Conservation (phyloP, 2,113 vertebrate genomes). For the Psophia crepitans region DNA sequence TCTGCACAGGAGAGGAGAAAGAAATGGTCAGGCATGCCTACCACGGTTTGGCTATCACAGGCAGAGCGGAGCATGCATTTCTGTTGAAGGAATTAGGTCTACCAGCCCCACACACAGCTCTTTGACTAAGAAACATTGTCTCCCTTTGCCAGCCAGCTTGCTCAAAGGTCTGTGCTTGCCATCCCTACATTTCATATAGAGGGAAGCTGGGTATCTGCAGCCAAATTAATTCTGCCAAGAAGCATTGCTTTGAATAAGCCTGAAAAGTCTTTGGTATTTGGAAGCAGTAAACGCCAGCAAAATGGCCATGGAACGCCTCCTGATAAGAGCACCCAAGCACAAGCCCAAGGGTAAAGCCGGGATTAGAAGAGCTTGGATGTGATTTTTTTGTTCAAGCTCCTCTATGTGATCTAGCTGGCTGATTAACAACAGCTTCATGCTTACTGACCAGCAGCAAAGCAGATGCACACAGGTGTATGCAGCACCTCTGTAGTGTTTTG, state of each 20-base stretch:
- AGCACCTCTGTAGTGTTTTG: not conserved
- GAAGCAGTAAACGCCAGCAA: not conserved
- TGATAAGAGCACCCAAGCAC: not conserved
- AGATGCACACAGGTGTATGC: not conserved
- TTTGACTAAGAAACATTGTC: not conserved
- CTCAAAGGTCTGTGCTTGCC: not conserved
- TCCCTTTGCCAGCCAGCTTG: not conserved
- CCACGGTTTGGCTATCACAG: not conserved
- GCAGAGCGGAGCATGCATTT: not conserved
- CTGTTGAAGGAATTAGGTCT: not conserved
- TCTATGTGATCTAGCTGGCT: not conserved
- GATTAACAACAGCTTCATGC: not conserved
- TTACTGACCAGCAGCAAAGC: not conserved
- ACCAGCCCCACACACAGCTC: not conserved
- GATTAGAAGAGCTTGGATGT: not conserved
- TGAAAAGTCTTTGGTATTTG: not conserved
- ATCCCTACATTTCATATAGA: not conserved
- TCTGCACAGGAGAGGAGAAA: conserved; percentile 68
- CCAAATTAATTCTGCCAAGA: not conserved
- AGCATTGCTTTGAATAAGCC: not conserved
- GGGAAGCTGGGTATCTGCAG: not conserved
- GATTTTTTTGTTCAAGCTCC: not conserved
- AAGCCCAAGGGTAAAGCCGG: not conserved
- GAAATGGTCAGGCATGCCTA: not conserved
- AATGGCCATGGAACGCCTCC: accelerated